phyloP scores from a whole-genome alignment of 2,888 invertebrate species.

The Cerastis leucographa region DNA sequence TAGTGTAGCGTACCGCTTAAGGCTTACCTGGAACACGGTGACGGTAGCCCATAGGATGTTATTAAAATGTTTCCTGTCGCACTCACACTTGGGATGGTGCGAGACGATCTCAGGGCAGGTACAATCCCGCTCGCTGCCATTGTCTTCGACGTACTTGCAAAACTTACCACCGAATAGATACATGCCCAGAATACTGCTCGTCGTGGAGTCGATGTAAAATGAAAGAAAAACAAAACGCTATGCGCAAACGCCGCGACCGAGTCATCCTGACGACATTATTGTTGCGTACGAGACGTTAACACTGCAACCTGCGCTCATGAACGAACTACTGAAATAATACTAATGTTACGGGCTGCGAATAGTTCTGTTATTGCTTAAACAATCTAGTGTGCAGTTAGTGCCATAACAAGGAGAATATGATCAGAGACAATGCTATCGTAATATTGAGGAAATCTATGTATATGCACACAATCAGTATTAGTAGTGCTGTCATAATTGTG shows the following conservation, averaged over 20 bases:
- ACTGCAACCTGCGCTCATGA: conserved; percentile 78
- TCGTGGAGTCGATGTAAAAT: conserved; percentile 87
- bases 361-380: conserved; percentile 54
- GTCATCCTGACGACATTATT: conserved; percentile 80
- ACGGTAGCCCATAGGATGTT: conserved; percentile 99
- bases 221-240: conserved; percentile 90
- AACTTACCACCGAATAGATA: conserved; percentile 99
- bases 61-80: conserved; percentile 99
- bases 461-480: conserved; percentile 62
- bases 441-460: conserved; percentile 49
- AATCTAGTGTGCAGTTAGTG: conserved; percentile 67
- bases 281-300: conserved; percentile 85
- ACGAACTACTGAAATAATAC: conserved; percentile 71
- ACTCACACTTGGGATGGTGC: conserved; percentile 97
- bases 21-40: conserved; percentile 98
- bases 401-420: conserved; percentile 50
- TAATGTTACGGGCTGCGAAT: conserved; percentile 73
- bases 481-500: conserved; percentile 64
- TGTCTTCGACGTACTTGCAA: conserved; percentile 98
- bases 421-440: conserved; percentile 41
- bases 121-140: conserved; percentile 96
- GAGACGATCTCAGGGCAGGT: conserved; percentile 97
- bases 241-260: conserved; percentile 88
- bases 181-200: conserved; percentile 99
- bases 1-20: conserved; percentile 82